phyloP scores from a whole-genome alignment of 2,797 vertebrate genomes.

The Centropyge bicolor region DNA sequence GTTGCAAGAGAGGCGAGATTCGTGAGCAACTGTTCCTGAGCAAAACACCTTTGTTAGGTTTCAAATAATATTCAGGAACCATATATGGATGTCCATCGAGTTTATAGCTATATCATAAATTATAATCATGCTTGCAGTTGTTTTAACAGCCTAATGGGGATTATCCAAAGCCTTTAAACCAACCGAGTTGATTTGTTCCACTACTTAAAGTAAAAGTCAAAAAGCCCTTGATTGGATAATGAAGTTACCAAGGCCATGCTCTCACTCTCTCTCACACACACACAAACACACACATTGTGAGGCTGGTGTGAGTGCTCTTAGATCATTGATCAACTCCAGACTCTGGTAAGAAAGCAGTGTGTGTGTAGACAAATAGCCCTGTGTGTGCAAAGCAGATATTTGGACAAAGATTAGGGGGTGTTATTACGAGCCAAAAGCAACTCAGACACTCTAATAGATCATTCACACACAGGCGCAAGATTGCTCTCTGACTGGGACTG shows the following conservation, averaged over 20 bases:
- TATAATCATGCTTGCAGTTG: constrained; percentile 27
- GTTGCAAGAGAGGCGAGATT: background rate
- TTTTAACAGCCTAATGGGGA: constrained; percentile 49
- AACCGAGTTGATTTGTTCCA: constrained; percentile 70
- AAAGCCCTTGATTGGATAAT: constrained; percentile 77
- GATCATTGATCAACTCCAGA: constrained; percentile 86
- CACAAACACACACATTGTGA: constrained; percentile 66
- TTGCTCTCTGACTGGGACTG: constrained; percentile 48
- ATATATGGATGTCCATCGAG: background rate
- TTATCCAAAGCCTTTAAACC: constrained; percentile 61
- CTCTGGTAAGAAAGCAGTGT: constrained; percentile 75
- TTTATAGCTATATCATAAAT: constrained; percentile 30
- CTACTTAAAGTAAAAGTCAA: constrained; percentile 70
- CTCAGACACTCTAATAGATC: constrained; percentile 84
- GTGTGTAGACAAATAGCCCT: constrained; percentile 85
- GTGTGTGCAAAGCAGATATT: constrained; percentile 91
- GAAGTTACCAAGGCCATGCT: constrained; percentile 57
- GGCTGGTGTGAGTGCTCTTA: constrained; percentile 72
- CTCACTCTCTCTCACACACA: constrained; percentile 26
- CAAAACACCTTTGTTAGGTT: background rate
- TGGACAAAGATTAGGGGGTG: constrained; percentile 92
- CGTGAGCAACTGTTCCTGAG: constrained; percentile 1
- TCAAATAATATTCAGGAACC: background rate
- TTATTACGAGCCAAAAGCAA: constrained; percentile 89
- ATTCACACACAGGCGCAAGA: constrained; percentile 76